Evolutionary conservation across 2,888 invertebrate genomes (phyloP).

Genomic region (Erebia palarica): DNA sequence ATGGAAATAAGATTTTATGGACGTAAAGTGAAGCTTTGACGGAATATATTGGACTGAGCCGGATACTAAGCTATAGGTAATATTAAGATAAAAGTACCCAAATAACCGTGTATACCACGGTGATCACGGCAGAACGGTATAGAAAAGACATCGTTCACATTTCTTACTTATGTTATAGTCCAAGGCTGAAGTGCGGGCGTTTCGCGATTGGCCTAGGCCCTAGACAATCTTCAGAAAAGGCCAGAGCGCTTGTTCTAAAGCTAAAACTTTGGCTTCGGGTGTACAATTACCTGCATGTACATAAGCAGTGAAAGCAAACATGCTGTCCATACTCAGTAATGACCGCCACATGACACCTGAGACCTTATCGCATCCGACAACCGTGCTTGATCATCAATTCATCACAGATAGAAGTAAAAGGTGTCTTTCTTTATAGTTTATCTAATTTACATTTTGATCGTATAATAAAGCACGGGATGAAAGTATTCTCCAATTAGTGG

Average conservation of each 20-base stretch:
- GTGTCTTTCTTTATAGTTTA: neutral
- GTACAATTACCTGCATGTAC: slow-evolving; percentile 71
- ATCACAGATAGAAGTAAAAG: neutral
- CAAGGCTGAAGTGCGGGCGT: too few species aligned
- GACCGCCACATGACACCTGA: slow-evolving; percentile 73
- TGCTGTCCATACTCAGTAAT: slow-evolving; percentile 64
- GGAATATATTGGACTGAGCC: neutral
- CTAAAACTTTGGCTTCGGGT: slow-evolving; percentile 45
- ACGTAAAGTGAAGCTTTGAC: slow-evolving; percentile 45
- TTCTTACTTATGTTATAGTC: too few species aligned
- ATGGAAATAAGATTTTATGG: slow-evolving; percentile 77
- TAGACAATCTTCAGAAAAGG: too few species aligned
- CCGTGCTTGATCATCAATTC: neutral
- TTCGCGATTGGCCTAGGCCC: too few species aligned
- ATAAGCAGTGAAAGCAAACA: slow-evolving; percentile 74
- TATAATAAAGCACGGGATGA: too few species aligned
- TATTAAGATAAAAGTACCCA: too few species aligned
- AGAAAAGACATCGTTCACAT: too few species aligned
- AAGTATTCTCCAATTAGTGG: too few species aligned
- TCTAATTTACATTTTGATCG: neutral
- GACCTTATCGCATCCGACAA: slow-evolving; percentile 48
- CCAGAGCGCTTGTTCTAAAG: too few species aligned
- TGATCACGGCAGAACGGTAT: too few species aligned
- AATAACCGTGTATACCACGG: too few species aligned
- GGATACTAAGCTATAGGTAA: neutral